Evolutionary conservation across 2,797 vertebrate genomes (phyloP).

Genomic region (Parauchenoglanis ngamensis): DNA sequence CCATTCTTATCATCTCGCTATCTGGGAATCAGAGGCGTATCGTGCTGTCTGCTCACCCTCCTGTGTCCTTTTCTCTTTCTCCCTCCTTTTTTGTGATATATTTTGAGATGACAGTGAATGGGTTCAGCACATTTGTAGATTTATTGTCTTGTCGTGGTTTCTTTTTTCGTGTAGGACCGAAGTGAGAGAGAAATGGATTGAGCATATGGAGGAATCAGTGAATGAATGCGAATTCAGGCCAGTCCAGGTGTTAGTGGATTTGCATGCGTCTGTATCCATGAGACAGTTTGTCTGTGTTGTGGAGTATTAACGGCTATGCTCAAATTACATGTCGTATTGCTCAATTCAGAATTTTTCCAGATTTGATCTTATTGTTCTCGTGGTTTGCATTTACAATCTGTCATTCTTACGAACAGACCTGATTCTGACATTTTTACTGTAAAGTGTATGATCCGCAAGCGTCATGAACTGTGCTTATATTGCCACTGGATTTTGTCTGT

Average conservation of each 20-base stretch:
- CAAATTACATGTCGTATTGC: background rate
- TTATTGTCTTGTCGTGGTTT: constrained; percentile 51
- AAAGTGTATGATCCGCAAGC: background rate
- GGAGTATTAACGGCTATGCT: constrained; percentile 4
- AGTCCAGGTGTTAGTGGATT: constrained; percentile 25
- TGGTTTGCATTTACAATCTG: background rate
- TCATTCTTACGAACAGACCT: background rate
- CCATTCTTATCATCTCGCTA: constrained; percentile 60
- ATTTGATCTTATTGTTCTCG: background rate
- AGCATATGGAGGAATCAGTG: constrained; percentile 65
- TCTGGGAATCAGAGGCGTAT: constrained; percentile 46
- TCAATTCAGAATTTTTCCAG: background rate
- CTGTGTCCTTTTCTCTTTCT: constrained; percentile 41
- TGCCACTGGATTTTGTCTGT: background rate
- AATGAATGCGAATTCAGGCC: constrained; percentile 41
- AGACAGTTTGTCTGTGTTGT: constrained; percentile 54
- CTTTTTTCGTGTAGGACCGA: constrained; percentile 9
- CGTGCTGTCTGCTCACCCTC: constrained; percentile 30
- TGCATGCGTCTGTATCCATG: constrained; percentile 46
- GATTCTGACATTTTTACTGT: background rate
- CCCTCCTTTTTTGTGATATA: constrained; percentile 14
- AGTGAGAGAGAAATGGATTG: constrained; percentile 58
- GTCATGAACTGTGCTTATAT: background rate
- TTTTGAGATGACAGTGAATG: constrained; percentile 55
- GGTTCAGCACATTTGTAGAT: constrained; percentile 49